Percentiles rank a stretch among this genome's conserved stretches.
These are phyloP conservation scores for Brienomyrus brachyistius DNA, from an alignment of 2,113 vertebrate genomes.

Conservation along the genomic window DNA sequence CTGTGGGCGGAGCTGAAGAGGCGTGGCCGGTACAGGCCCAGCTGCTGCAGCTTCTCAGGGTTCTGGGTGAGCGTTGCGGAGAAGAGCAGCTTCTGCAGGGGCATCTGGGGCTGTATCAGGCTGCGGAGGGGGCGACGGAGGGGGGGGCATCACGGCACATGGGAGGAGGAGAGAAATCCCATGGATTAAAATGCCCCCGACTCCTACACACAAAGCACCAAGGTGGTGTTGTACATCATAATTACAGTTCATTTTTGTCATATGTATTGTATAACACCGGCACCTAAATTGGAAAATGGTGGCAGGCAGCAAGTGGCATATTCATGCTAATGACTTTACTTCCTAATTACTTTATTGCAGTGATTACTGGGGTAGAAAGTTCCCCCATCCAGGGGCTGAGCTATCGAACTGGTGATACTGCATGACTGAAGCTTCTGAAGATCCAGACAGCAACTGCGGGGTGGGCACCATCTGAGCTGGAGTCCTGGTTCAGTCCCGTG, in stretches of 20 bases:
- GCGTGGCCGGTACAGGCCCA: constrained; percentile 77
- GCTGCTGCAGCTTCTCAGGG: constrained; percentile 85
- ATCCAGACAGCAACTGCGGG: no score
- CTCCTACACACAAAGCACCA: not conserved
- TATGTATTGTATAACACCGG: not conserved
- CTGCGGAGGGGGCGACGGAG: constrained; percentile 46
- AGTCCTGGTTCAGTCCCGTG: not conserved
- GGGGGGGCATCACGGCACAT: not conserved
- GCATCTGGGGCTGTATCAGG: constrained; percentile 68
- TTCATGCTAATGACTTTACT: not conserved
- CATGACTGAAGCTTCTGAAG: not conserved
- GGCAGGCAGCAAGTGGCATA: not conserved
- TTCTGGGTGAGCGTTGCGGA: constrained; percentile 90
- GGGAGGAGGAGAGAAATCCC: not conserved
- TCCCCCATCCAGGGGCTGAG: not conserved
- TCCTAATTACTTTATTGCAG: not conserved
- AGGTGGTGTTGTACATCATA: not conserved
- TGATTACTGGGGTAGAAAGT: not conserved
- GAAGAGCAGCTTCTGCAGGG: constrained; percentile 90
- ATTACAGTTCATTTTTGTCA: not conserved
- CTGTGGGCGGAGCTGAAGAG: constrained; percentile 74
- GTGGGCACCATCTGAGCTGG: not conserved
- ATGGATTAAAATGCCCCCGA: not conserved
- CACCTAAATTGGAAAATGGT: not conserved
- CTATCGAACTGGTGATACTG: not conserved